Evolutionary conservation across 2,113 vertebrate species (phyloP), one percentile per base, ranked within the genome.

Genomic region (Percina caprodes): DNA sequence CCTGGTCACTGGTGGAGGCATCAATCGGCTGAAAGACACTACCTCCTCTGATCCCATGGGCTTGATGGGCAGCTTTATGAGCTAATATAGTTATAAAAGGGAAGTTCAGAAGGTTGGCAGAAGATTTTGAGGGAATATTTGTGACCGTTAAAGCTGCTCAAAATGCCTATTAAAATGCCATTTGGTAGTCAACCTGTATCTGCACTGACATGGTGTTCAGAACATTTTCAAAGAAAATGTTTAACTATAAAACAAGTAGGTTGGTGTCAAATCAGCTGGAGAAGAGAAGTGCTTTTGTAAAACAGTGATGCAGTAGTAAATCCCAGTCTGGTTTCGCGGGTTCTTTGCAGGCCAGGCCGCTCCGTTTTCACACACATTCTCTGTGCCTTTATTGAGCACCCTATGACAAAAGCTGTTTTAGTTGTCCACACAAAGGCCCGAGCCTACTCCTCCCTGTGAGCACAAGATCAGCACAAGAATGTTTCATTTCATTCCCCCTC

Each of bases 381-480:
- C 89, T 82, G 84, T 85, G 88, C 90, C 90, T 89, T 95, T 93
- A 94, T 94, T 94, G 92, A 95, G 92, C 88, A 49, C 84, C 80
- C 89, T 87, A 91, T 93, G 93, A 95, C 94, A 95, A 95, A 95
- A 95, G 94, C 93, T 95, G 95, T 94, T 95, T 95, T 94, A 95
- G 92, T 92, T 91, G 90, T 91, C 90, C 91, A 90, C 92, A 95
- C 95, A 95, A 95, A 95, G 83, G 86, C 88, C 90, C 46, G 68
- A 90, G 87, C 88, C 92, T 84, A 77, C 90, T 92, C 93, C 92
- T 94, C 89, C 93, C 92, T 92, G 92, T 91, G 86, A 93, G 94
- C 91, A 93, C 93, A 92, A 95, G 92, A 95, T 93, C 92, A 92
- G 91, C 90, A 85, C 90, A 92, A 94, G 93, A 94, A 95, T 95